These are phyloP conservation scores for Oligia strigilis DNA, from an alignment of 2,888 invertebrate genomes.

Conservation along the genomic window DNA sequence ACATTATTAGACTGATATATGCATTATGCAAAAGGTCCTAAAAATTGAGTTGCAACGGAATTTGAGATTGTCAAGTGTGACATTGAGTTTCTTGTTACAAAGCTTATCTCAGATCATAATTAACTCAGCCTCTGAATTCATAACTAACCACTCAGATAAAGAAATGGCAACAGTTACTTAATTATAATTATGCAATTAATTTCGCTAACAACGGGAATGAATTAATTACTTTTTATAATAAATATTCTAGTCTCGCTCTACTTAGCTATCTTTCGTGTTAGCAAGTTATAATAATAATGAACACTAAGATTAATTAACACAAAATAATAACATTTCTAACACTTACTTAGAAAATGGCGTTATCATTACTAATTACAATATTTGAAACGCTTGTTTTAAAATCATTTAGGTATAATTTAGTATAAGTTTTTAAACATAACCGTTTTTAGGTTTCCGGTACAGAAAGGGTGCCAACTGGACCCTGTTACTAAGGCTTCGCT, in stretches of 20 bases:
- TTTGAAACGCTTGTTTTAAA: constrained; percentile 32
- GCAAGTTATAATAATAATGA: neutral
- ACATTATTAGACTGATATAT: too few relatives aligned
- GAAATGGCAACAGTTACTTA: constrained; percentile 16
- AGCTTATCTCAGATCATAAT: neutral
- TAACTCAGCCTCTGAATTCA: neutral
- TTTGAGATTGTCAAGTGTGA: neutral
- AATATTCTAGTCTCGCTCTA: constrained; percentile 9
- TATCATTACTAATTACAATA: constrained; percentile 17
- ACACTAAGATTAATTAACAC: neutral
- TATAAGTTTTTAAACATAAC: constrained; percentile 10
- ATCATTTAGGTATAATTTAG: constrained; percentile 3
- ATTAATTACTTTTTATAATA: neutral
- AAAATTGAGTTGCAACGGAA: neutral
- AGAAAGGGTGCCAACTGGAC: neutral
- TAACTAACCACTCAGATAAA: neutral
- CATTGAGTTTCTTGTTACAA: neutral
- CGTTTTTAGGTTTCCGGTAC: neutral
- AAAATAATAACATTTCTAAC: neutral
- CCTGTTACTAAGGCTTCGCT: neutral
- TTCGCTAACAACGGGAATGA: neutral
- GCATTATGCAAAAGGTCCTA: neutral
- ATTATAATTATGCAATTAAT: constrained; percentile 9
- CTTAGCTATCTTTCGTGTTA: neutral
- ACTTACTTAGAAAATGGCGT: neutral